Conservation (phyloP, 2,888 invertebrate genomes). For the Nezara viridula region DNA sequence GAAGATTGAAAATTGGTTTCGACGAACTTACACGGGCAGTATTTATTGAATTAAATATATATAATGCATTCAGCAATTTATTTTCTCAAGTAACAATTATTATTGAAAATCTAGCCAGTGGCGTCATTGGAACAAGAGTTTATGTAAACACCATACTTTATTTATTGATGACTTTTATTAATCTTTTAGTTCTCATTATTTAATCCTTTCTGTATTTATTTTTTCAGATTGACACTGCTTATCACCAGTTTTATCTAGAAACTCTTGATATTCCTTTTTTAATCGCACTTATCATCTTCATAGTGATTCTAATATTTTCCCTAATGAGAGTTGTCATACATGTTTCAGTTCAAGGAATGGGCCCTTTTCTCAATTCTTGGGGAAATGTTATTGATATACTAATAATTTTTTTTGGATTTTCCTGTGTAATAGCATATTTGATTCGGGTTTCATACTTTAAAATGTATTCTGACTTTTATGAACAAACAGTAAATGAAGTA, state of each 20-base stretch:
- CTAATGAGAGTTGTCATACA: background rate
- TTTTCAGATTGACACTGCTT: conserved; percentile 40
- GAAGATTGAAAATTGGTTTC: conserved; percentile 55
- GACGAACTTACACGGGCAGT: conserved; percentile 57
- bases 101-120: conserved; percentile 56
- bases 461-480: background rate
- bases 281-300: conserved; percentile 15
- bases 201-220: background rate
- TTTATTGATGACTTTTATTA: background rate
- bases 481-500: background rate
- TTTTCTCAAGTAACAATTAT: conserved; percentile 55
- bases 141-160: conserved; percentile 15
- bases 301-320: conserved; percentile 8
- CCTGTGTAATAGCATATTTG: conserved; percentile 14
- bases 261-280: background rate
- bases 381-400: conserved; percentile 6
- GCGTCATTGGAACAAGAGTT: conserved; percentile 50
- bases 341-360: background rate
- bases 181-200: background rate
- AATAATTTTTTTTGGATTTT: conserved; percentile 32
- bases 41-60: conserved; percentile 57
- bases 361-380: background rate
- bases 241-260: conserved; percentile 26
- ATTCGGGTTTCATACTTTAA: conserved; percentile 7
- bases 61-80: conserved; percentile 59